Base-by-base conservation (phyloP, 2,797 vertebrate genomes). In the Masticophis lateralis region DNA sequence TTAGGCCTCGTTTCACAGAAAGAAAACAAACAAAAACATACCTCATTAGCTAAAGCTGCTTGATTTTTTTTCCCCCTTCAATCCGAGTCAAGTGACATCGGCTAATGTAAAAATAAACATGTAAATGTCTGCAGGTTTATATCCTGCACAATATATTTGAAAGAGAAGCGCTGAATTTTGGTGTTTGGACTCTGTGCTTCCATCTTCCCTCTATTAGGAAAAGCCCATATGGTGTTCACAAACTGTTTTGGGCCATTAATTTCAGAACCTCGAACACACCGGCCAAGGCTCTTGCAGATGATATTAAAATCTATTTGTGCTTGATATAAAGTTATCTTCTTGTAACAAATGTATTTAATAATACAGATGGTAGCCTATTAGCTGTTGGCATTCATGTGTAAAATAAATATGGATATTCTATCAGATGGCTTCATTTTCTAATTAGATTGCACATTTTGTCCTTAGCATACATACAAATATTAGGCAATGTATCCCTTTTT, bases 371-470 rank as follows among this genome's bases (percentile, higher is more conserved):
- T 10, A 94, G 94, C 92, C 93, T 43, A 93, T n/a, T 93, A 94
- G 94, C 59, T 51, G 86, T 25, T 18, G 91, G 92, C 93, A 89
- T 93, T 87, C 92, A 16, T 88, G 92, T 96, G 63, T 94, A 0
- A 0, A 61, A 0, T 87, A 37, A 94, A 93, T 96, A 92, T 2
- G 90, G 53, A 74, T 69, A 59, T 9, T 88, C 91, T 69, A 91
- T 90, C 56, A 95, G 1, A 90, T 7, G 93, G 66, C 93, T 93
- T 96, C 93, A 94, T 59, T 47, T 92, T 74, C 55, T 2, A 92
- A 32, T 91, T 93, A 92, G 53, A 43, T 63, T 43, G 20, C 16
- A 32, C 22, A 93, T 1, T 43, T 63, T 95, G 88, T 86, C 66
- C 91, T 96, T 91, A 94, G 66, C n/a, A 66, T 0, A 47, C 57